Base-by-base conservation (phyloP, 2,888 invertebrate species). In the Chalcis sispes region DNA sequence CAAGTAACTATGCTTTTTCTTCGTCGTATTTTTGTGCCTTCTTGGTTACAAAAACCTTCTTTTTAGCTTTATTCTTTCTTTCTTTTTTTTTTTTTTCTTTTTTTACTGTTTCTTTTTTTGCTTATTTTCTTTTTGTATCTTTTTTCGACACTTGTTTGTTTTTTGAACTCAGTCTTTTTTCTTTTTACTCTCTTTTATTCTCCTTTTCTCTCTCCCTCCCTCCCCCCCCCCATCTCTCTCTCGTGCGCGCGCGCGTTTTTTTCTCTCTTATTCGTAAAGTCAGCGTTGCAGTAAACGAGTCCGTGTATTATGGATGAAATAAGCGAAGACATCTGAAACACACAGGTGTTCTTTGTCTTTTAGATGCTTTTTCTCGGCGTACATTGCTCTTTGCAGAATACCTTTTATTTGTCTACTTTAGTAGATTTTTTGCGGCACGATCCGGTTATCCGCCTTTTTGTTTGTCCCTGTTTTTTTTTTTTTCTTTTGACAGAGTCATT, bases 271-370 rank as follows among this genome's bases (percentile, higher is more conserved):
- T 29, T 23, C 23, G 23, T 36, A 2, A 15, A 32, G 23, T 20
- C 32, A 13, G n/a, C 23, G 50, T 18, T 52, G 32, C 36, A 20
- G 25, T 15, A 25, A 25, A 23, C 15, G n/a, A 36, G 32, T 36
- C 15, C 65, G 25, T 23, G 52, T n/a, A 65, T 65, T 52, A 52
- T 36, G 52, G 52, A 40, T 10, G 20, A 65, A 65, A 36, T 65
- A 36, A 36, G 20, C n/a, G 10, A 42, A 23, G n/a, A 27, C 46
- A 27, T 46, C 27, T 10, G 62, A 62, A 46, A 61, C n/a, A 48
- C n/a, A n/a, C 8, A 13, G 54, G 4, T 56, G 2, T 27, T 62
- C 46, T 62, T 62, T 62, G 62, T 46, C 46, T 27, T 46, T 62
- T 8, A 27, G 40, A 27, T 15, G 15, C 8, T 42, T 15, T 42